Percentiles rank a stretch among this genome's conserved stretches.
These are phyloP conservation scores for Trilocha varians DNA, from an alignment of 2,888 invertebrate species.

Conservation along the genomic window DNA sequence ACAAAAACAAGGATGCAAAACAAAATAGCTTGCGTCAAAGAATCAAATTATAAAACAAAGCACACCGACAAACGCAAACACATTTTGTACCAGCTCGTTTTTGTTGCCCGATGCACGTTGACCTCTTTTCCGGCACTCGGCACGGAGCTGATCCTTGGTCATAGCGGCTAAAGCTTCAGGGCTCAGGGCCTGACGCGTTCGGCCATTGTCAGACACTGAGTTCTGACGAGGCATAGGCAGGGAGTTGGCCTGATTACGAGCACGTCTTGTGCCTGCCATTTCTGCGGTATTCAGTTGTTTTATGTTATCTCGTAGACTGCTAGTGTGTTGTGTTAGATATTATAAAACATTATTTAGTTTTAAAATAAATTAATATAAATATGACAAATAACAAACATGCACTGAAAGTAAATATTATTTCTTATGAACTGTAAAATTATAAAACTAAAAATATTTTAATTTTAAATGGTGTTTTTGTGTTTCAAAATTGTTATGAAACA, in stretches of 20 bases:
- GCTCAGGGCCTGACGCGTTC: constrained; percentile 54
- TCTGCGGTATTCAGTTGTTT: constrained; percentile 24
- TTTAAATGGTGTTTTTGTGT: too few relatives aligned
- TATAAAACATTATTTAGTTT: too few relatives aligned
- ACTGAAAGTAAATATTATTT: too few relatives aligned
- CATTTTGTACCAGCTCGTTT: constrained; percentile 78
- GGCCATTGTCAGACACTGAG: constrained; percentile 56
- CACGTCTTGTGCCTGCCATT: constrained; percentile 60
- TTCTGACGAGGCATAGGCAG: constrained; percentile 56
- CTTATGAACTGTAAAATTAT: too few relatives aligned
- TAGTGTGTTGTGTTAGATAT: constrained; percentile 8
- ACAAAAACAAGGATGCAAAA: constrained; percentile 40
- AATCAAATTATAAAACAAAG: constrained; percentile 30
- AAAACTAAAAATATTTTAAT: too few relatives aligned
- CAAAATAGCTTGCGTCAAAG: constrained; percentile 45
- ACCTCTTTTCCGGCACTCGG: constrained; percentile 79
- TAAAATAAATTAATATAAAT: too few relatives aligned
- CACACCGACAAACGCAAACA: constrained; percentile 55
- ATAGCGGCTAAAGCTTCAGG: constrained; percentile 71
- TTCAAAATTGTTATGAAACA: too few relatives aligned
- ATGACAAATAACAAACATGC: too few relatives aligned
- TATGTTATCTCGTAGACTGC: constrained; percentile 4
- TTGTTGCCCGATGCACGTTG: constrained; percentile 80
- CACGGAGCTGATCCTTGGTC: constrained; percentile 80
- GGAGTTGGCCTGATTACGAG: constrained; percentile 56